Percentiles rank a stretch among this genome's conserved stretches.
phyloP scores from a whole-genome alignment of 2,113 vertebrate species.

The Dendropsophus ebraccatus region DNA sequence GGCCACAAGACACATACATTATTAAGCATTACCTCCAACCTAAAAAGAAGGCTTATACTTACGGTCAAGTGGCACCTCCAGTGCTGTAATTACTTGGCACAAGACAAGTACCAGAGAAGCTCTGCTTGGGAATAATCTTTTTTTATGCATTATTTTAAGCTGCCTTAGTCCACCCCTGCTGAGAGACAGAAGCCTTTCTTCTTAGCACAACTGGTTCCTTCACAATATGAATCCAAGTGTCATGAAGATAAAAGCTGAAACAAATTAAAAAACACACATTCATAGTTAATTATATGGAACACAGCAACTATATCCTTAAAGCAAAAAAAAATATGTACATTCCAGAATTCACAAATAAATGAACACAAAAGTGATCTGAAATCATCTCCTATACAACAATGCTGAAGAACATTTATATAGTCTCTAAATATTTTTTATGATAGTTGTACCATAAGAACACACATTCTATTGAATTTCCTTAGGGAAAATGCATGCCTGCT shows the following conservation, averaged over 20 bases:
- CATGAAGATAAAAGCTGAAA: slow-evolving; percentile 65
- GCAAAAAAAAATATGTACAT: background rate
- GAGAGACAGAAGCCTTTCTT: slow-evolving; percentile 69
- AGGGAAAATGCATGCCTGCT: background rate
- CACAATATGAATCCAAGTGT: slow-evolving; percentile 61
- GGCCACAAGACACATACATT: background rate
- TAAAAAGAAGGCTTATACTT: slow-evolving; percentile 72
- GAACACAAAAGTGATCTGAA: background rate
- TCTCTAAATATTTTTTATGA: background rate
- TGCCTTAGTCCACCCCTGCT: slow-evolving; percentile 67
- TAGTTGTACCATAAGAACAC: background rate
- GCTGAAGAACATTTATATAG: background rate
- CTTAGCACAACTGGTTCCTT: slow-evolving; percentile 64
- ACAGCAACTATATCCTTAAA: background rate
- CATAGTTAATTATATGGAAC: slow-evolving; percentile 26
- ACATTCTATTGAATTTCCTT: background rate
- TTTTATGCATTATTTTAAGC: slow-evolving; percentile 78
- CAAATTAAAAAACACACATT: slow-evolving; percentile 54
- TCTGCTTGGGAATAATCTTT: slow-evolving; percentile 67
- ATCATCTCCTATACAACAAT: background rate
- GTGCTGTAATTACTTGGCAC: slow-evolving; percentile 79
- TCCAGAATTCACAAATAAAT: background rate
- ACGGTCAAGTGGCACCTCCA: slow-evolving; percentile 97
- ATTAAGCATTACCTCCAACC: background rate
- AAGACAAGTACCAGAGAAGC: slow-evolving; percentile 79